Conservation (phyloP, 2,888 invertebrate genomes). For the Glaucopsyche alexis region DNA sequence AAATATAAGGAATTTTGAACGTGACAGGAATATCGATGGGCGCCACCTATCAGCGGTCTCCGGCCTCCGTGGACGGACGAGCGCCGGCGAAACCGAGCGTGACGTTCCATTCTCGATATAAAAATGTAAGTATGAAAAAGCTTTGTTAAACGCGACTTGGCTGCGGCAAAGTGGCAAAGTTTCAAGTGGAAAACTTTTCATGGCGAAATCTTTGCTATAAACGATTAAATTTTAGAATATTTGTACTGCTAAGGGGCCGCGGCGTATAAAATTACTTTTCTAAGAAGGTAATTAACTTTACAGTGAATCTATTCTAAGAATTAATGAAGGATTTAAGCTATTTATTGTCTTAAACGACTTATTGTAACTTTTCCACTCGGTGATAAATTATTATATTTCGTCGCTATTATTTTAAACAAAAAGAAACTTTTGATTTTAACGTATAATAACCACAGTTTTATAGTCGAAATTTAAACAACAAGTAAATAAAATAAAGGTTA, state of each 20-base stretch:
- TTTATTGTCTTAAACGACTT: not conserved
- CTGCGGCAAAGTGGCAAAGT: conserved; percentile 77
- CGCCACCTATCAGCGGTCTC: conserved; percentile 77
- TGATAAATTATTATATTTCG: conserved; percentile 16
- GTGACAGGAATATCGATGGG: conserved; percentile 71
- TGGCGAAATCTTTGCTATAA: conserved; percentile 75
- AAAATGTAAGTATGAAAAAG: conserved; percentile 78
- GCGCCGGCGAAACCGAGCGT: conserved; percentile 74
- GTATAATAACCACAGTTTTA: too few relatives aligned
- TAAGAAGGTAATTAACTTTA: conserved; percentile 39
- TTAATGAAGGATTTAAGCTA: not conserved
- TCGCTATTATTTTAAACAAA: not conserved
- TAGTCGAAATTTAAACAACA: too few relatives aligned
- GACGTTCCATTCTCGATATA: conserved; percentile 77
- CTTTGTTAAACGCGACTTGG: conserved; percentile 78
- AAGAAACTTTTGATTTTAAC: too few relatives aligned
- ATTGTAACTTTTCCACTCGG: not conserved
- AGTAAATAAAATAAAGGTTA: too few relatives aligned
- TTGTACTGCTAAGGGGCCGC: conserved; percentile 65
- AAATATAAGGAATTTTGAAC: conserved; percentile 79
- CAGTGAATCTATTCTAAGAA: conserved; percentile 19
- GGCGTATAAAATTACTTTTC: conserved; percentile 53
- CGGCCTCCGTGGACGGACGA: conserved; percentile 72
- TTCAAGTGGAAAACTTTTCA: conserved; percentile 79
- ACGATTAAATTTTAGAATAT: conserved; percentile 76